Evolutionary conservation across 2,888 invertebrate genomes (phyloP), one percentile per base, ranked within the genome.

Genomic region (Myathropa florea): DNA sequence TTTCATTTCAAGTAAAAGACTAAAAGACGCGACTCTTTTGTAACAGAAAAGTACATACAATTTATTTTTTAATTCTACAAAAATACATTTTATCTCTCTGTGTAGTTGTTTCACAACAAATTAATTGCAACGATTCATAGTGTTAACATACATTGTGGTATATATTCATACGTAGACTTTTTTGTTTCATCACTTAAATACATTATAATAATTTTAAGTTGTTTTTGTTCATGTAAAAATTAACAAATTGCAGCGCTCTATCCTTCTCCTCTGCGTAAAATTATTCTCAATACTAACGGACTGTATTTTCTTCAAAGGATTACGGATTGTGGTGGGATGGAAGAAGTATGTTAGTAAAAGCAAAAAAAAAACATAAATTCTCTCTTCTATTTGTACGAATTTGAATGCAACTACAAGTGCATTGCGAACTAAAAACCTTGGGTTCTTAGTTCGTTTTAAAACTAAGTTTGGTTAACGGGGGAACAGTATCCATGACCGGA

Each of bases 251-350:
- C 89, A 88, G 89, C 89, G 90, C 91, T 92, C 92, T 92, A 92
- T 92, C 92, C 92, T 92, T 92, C 92, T 92, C 91, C 91, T 86
- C 89, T 89, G 90, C 89, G 88, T 90, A 71, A 77, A 76, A 75
- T 71, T 65, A 63, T 78, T 85, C 71, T 73, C 55, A 73, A 26
- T 28, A 67, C 70, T 33, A 77, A 68, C 23, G 55, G 77, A 68
- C 70, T 67, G 33, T 53, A 57, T 39, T 67, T n/a, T 68, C 63
- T 63, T 73, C 28, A 65, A 76, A 21, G 67, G 72, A 59, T 71
- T 70, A 67, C 73, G 53, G 65, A 70, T 83, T 76, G 28, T 77
- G 76, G 73, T 71, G 28, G 72, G 30, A 83, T 64, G 39, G 81
- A 75, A 70, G 71, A 64, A 24, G 0, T 46, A 9, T n/a, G 24